phyloP scores from a whole-genome alignment of 2,113 vertebrate species.

The Cyanoramphus novaezelandiae region DNA sequence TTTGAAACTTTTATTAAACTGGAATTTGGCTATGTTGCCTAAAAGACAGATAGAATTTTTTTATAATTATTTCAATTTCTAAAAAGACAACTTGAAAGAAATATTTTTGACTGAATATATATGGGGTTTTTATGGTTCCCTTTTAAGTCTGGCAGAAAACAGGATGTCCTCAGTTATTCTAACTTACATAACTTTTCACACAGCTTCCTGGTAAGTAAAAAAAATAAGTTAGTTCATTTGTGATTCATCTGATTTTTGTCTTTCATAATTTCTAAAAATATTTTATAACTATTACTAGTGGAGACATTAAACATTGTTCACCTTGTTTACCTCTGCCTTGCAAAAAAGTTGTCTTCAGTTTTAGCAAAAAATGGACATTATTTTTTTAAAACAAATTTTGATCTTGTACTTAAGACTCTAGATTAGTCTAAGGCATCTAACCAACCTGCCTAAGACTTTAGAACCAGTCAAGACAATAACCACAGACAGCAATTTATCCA shows the following conservation, averaged over 20 bases:
- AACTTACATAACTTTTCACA: background rate
- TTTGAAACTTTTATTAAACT: background rate
- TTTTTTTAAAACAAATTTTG: background rate
- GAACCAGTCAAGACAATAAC: background rate
- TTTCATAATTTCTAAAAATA: background rate
- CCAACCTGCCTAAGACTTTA: background rate
- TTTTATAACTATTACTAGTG: background rate
- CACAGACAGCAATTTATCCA: background rate
- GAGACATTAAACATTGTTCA: background rate
- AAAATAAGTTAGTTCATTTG: background rate
- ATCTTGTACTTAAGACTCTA: background rate
- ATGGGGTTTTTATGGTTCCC: background rate
- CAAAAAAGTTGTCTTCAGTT: background rate
- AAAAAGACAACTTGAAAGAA: background rate
- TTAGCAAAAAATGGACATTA: background rate
- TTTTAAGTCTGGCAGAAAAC: background rate
- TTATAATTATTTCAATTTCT: background rate
- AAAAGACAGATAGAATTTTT: background rate
- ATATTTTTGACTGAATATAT: background rate
- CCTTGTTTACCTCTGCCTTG: background rate
- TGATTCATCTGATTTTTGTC: background rate
- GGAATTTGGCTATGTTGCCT: background rate
- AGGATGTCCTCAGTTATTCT: background rate
- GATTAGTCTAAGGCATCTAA: background rate
- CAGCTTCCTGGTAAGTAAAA: background rate